A percentile compares a stretch with the other conserved stretches of the same genome.
phyloP scores from a whole-genome alignment of 2,888 invertebrate species.

The Dynastes tityus region DNA sequence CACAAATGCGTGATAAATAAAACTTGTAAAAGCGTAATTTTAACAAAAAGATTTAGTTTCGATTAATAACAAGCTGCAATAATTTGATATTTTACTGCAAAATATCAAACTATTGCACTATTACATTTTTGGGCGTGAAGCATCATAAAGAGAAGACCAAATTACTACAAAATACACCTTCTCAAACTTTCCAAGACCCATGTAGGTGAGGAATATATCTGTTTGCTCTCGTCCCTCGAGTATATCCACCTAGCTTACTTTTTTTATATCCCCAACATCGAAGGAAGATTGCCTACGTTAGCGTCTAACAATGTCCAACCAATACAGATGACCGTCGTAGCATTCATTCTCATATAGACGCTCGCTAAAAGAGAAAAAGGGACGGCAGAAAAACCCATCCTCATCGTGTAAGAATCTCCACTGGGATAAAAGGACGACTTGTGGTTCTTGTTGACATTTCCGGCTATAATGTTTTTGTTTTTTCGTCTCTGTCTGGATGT shows the following conservation, averaged over 20 bases:
- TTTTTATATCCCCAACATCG: conserved; percentile 33
- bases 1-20: background rate
- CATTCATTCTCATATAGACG: conserved; percentile 35
- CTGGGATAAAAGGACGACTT: conserved; percentile 37
- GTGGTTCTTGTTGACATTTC: conserved; percentile 45
- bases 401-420: conserved; percentile 38
- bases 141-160: background rate
- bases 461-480: conserved; percentile 45
- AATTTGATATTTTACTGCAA: background rate
- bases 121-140: no score
- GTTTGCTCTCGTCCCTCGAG: conserved; percentile 30
- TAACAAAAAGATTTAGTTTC: no score
- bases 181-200: background rate
- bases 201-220: conserved; percentile 2
- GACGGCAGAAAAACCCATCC: background rate
- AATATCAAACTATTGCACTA: no score
- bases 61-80: background rate
- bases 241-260: conserved; percentile 17
- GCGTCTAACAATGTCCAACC: conserved; percentile 43
- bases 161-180: background rate
- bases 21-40: no score
- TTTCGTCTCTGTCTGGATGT: background rate
- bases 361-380: conserved; percentile 4
- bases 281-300: conserved; percentile 41
- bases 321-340: conserved; percentile 35